A percentile compares a stretch with the other conserved stretches of the same genome.
Conservation (phyloP, 2,797 vertebrate genomes). For the Halcyon leucocephala region DNA sequence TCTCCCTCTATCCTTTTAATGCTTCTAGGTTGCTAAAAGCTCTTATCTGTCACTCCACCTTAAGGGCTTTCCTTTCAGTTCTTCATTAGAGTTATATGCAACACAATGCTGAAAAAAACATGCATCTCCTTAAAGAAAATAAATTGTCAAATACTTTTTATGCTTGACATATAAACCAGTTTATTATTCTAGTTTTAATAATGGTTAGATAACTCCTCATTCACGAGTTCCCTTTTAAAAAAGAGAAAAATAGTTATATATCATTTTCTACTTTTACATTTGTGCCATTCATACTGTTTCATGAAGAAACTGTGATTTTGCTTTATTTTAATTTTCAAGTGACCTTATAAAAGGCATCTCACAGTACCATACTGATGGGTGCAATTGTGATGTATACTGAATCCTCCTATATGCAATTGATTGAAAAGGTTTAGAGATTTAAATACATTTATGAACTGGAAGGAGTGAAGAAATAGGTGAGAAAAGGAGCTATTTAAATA, state of each 20-base stretch:
- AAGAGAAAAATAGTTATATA: not conserved
- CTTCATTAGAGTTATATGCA: not conserved
- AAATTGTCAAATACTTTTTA: not conserved
- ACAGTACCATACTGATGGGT: not conserved
- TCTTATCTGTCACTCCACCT: not conserved
- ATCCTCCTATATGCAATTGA: not conserved
- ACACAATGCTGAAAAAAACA: not conserved
- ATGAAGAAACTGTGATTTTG: not conserved
- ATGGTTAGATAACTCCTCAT: not conserved
- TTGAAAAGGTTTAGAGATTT: not conserved
- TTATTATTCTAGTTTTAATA: not conserved
- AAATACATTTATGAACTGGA: not conserved
- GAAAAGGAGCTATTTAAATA: not conserved
- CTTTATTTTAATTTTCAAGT: not conserved
- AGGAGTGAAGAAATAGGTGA: not conserved
- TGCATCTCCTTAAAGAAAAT: not conserved
- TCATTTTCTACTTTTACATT: not conserved
- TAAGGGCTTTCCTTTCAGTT: not conserved
- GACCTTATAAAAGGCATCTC: not conserved
- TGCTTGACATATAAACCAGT: not conserved
- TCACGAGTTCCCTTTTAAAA: not conserved
- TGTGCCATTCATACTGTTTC: not conserved
- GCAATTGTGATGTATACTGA: not conserved
- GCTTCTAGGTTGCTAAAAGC: not conserved
- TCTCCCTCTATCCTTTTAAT: not conserved